These are phyloP conservation scores for Coregonus clupeaformis DNA, from an alignment of 2,113 vertebrate genomes.

Conservation along the genomic window DNA sequence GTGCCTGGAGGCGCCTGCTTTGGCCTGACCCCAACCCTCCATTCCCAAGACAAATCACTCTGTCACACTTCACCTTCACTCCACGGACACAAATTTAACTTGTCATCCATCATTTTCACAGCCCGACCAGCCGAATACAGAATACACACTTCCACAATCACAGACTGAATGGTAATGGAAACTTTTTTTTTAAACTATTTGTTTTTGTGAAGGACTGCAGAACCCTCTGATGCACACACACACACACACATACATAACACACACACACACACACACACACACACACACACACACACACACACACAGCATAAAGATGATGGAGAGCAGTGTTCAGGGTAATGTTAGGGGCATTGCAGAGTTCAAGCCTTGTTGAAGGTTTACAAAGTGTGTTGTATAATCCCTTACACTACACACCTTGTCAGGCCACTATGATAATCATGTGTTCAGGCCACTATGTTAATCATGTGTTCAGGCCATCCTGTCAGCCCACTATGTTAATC, in stretches of 20 bases:
- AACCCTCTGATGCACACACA: conserved; percentile 37
- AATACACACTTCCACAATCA: conserved; percentile 53
- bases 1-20: conserved; percentile 98
- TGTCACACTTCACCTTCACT: conserved; percentile 99
- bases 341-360: conserved; percentile 67
- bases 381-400: conserved; percentile 65
- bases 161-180: conserved; percentile 58
- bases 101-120: conserved; percentile 90
- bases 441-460: too few species aligned
- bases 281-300: conserved; percentile 3
- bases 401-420: conserved; percentile 38
- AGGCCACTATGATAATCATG: conserved; percentile 14
- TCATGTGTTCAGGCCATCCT: too few species aligned
- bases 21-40: conserved; percentile 97
- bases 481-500: too few species aligned
- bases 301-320: conserved; percentile 68
- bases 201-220: conserved; percentile 49
- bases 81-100: conserved; percentile 99
- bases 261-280: conserved; percentile 26
- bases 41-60: conserved; percentile 99
- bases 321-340: conserved; percentile 63
- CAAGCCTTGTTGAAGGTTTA: conserved; percentile 59
- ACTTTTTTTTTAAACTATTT: conserved; percentile 31
- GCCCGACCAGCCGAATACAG: conserved; percentile 64
- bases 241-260: conserved; percentile 30